Percentiles rank a stretch among this genome's conserved stretches.
Conservation (phyloP, 2,888 invertebrate species). For the Onthophagus sagittarius region DNA sequence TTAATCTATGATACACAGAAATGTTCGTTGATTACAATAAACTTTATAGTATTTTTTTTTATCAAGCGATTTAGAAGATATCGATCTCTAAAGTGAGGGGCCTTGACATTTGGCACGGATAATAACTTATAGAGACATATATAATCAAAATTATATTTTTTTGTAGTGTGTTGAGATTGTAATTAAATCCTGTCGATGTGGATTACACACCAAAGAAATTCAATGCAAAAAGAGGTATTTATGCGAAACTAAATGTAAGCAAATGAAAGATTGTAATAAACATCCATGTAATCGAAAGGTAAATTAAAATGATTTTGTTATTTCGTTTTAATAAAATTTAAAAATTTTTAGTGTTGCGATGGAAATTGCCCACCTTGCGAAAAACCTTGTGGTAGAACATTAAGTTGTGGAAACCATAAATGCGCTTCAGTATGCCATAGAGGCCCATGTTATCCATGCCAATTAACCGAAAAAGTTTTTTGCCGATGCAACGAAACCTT, state of each 20-base stretch:
- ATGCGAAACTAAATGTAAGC: constrained; percentile 87
- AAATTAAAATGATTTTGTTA: constrained; percentile 24
- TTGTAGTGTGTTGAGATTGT: constrained; percentile 61
- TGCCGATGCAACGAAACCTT: constrained; percentile 81
- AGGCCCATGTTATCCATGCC: constrained; percentile 83
- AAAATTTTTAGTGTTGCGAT: constrained; percentile 69
- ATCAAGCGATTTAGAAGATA: too few relatives aligned
- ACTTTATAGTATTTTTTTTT: too few relatives aligned
- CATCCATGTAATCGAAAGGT: constrained; percentile 86
- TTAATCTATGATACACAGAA: too few relatives aligned
- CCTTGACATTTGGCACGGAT: too few relatives aligned
- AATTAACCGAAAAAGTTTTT: constrained; percentile 63
- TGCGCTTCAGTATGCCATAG: constrained; percentile 76
- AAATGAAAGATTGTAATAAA: constrained; percentile 74
- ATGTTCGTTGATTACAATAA: too few relatives aligned
- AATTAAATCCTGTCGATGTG: constrained; percentile 79
- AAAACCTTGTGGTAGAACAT: constrained; percentile 75
- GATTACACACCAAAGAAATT: constrained; percentile 71
- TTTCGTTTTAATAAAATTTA: neutral
- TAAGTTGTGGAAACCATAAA: constrained; percentile 86
- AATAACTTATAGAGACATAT: too few relatives aligned
- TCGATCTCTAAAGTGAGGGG: too few relatives aligned
- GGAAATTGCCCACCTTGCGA: constrained; percentile 81
- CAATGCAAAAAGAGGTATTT: constrained; percentile 82
- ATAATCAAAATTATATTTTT: too few relatives aligned